Percentiles rank a stretch among this genome's conserved stretches.
Conservation (phyloP, 2,888 invertebrate species). For the Arrhopalites spinosus region DNA sequence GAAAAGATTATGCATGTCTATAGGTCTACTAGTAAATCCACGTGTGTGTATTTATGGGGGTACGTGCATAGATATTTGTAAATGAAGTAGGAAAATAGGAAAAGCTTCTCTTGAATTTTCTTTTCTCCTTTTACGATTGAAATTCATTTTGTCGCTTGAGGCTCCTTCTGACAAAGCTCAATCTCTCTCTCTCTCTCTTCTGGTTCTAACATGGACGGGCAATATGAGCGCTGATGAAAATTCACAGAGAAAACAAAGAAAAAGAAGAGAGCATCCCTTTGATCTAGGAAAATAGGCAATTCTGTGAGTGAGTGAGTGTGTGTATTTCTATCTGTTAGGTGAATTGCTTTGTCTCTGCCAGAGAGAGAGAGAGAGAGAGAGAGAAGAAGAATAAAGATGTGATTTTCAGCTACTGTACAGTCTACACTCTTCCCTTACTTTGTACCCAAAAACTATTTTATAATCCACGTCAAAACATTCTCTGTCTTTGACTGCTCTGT, state of each 20-base stretch:
- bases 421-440: too few species aligned
- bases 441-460: too few species aligned
- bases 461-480: too few species aligned
- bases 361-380: too few species aligned
- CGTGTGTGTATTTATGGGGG: neutral
- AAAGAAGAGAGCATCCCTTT: slow-evolving; percentile 15
- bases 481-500: too few species aligned
- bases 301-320: neutral
- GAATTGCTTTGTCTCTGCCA: too few species aligned
- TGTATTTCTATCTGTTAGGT: neutral
- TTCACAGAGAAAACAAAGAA: slow-evolving; percentile 8
- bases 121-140: slow-evolving; percentile 9
- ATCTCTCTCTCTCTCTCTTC: neutral
- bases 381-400: neutral
- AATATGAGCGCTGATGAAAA: slow-evolving; percentile 26
- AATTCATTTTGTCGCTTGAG: slow-evolving; percentile 16
- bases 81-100: neutral
- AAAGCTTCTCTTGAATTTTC: neutral
- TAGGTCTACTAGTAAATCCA: neutral
- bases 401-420: neutral
- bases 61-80: neutral
- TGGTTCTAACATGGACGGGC: neutral
- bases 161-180: slow-evolving; percentile 19
- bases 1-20: neutral
- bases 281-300: slow-evolving; percentile 26